A percentile compares a stretch with the other conserved stretches of the same genome.
Conservation (phyloP, 2,113 vertebrate genomes). For the Hippolais icterina region DNA sequence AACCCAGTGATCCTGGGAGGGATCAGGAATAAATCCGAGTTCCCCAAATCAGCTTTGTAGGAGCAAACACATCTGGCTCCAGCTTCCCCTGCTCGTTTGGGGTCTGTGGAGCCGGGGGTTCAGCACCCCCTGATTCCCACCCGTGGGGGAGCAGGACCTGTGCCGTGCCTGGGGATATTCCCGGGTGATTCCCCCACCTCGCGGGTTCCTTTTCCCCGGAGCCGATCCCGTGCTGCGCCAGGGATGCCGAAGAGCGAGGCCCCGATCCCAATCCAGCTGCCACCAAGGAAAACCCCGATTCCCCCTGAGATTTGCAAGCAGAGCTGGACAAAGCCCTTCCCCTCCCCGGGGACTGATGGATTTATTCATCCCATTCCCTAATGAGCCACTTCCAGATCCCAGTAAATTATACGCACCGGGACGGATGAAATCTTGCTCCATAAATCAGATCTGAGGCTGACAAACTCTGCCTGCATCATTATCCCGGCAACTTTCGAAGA, state of each 20-base stretch:
- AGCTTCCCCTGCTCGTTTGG: accelerated
- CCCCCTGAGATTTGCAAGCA: not conserved
- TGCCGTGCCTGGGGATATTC: accelerated
- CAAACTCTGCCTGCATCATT: not conserved
- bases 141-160: accelerated
- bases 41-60: accelerated
- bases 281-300: not conserved
- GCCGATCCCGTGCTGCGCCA: accelerated
- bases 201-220: accelerated
- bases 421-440: not conserved
- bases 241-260: accelerated
- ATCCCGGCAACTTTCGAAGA: not conserved
- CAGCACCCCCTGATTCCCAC: not conserved
- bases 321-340: not conserved
- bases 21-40: not conserved
- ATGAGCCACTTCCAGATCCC: constrained; percentile 14
- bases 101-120: accelerated
- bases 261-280: not conserved
- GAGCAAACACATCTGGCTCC: accelerated
- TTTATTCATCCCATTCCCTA: not conserved
- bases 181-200: accelerated
- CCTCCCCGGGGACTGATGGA: not conserved
- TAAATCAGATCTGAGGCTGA: constrained; percentile 29
- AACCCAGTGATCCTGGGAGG: accelerated
- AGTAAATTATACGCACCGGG: constrained; percentile 5